Percentiles rank a stretch among this genome's conserved stretches.
Conservation (phyloP, 2,113 vertebrate species). For the Pituophis catenifer region DNA sequence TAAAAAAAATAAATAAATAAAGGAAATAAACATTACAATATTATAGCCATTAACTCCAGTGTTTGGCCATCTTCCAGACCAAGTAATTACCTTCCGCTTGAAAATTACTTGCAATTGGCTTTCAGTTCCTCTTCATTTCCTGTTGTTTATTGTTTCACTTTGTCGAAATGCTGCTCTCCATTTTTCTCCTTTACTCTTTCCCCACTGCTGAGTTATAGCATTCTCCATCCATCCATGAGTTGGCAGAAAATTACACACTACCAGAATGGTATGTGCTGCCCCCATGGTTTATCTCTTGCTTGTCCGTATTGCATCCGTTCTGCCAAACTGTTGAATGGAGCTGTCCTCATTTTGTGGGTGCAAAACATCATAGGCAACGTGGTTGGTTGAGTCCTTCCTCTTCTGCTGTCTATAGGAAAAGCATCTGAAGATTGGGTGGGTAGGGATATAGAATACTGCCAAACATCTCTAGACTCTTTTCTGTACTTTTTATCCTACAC, state of each 20-base stretch:
- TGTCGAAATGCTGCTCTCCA: not conserved
- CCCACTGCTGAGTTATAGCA: not conserved
- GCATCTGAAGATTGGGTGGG: not conserved
- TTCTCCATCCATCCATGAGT: not conserved
- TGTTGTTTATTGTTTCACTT: not conserved
- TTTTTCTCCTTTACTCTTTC: not conserved
- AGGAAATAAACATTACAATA: not conserved
- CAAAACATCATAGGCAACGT: not conserved
- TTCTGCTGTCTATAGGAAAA: not conserved
- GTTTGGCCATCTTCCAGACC: constrained; percentile 14
- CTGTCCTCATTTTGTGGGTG: not conserved
- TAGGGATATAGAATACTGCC: not conserved
- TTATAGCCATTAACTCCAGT: constrained; percentile 1
- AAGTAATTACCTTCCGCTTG: constrained; percentile 14
- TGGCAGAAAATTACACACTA: not conserved
- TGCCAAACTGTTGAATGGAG: not conserved
- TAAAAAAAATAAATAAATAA: not conserved
- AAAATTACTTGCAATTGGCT: constrained; percentile 3
- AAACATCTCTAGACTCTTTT: not conserved
- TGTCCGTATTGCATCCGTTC: not conserved
- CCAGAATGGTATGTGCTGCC: not conserved
- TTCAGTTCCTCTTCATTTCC: not conserved
- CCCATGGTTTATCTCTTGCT: not conserved
- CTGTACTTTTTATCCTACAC: not conserved
- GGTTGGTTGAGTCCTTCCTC: not conserved